Conservation (phyloP, 2,113 vertebrate species). For the Tichodroma muraria region DNA sequence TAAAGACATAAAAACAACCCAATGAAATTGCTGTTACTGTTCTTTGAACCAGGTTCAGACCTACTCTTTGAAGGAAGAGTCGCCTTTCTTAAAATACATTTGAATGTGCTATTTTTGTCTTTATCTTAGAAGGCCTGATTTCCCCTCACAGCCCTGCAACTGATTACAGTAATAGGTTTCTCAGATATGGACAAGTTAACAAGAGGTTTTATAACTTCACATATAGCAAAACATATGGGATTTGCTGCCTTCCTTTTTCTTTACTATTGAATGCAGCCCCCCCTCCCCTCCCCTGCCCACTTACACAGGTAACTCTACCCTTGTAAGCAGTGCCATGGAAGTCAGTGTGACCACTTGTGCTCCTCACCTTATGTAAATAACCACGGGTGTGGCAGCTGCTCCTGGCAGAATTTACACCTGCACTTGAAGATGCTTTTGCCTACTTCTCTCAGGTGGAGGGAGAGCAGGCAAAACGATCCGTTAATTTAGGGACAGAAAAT, state of each 20-base stretch:
- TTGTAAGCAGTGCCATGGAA: neutral
- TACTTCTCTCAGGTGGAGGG: neutral
- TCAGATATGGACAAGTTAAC: neutral
- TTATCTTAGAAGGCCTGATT: slow-evolving; percentile 51
- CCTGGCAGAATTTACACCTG: neutral
- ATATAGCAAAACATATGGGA: neutral
- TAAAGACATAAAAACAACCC: neutral
- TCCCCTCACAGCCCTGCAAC: slow-evolving; percentile 19
- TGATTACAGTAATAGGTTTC: slow-evolving; percentile 28
- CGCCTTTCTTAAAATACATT: slow-evolving; percentile 32
- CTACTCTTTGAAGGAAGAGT: slow-evolving; percentile 14
- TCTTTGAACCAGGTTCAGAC: neutral
- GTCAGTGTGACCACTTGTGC: neutral
- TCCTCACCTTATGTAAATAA: neutral
- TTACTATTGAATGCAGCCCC: neutral
- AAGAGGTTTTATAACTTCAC: neutral
- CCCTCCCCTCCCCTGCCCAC: neutral
- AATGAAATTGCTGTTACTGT: neutral
- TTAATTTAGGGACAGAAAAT: neutral
- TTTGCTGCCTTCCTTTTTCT: neutral
- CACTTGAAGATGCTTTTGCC: neutral
- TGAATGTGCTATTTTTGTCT: slow-evolving; percentile 33
- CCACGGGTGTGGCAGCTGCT: neutral
- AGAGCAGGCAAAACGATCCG: neutral
- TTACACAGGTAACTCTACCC: neutral